These are phyloP conservation scores for Mesocricetus auratus DNA, from an alignment of 2,113 vertebrate species.

Conservation along the genomic window DNA sequence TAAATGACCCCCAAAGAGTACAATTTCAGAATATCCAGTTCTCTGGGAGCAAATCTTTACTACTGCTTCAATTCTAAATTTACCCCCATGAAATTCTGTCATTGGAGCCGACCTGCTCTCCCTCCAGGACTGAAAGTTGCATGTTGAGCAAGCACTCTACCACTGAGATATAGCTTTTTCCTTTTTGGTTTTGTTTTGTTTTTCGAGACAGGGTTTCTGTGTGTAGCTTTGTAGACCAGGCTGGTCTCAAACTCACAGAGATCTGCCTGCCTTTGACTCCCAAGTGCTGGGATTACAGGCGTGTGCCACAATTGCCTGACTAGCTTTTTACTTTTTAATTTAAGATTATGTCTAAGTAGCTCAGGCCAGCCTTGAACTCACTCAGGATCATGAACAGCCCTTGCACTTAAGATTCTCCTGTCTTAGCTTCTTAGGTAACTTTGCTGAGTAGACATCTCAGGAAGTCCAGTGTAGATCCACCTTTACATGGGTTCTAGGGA, in stretches of 20 bases:
- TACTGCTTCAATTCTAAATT: background rate
- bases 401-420: background rate
- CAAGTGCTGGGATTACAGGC: no score
- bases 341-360: background rate
- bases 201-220: no score
- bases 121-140: background rate
- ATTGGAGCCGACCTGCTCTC: background rate
- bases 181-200: background rate
- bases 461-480: background rate
- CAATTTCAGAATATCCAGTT: conserved; percentile 48
- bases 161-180: background rate
- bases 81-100: background rate
- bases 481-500: background rate
- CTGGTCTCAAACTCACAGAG: no score
- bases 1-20: conserved; percentile 59
- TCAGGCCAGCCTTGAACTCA: background rate
- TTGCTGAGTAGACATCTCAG: background rate
- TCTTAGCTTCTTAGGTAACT: background rate
- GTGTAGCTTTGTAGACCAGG: no score
- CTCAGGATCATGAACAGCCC: background rate
- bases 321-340: background rate
- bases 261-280: no score
- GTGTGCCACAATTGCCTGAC: no score
- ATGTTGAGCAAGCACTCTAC: background rate
- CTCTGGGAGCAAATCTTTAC: conserved; percentile 40